Base-by-base conservation (phyloP, 2,797 vertebrate species). In the Silurus lanzhouensis region DNA sequence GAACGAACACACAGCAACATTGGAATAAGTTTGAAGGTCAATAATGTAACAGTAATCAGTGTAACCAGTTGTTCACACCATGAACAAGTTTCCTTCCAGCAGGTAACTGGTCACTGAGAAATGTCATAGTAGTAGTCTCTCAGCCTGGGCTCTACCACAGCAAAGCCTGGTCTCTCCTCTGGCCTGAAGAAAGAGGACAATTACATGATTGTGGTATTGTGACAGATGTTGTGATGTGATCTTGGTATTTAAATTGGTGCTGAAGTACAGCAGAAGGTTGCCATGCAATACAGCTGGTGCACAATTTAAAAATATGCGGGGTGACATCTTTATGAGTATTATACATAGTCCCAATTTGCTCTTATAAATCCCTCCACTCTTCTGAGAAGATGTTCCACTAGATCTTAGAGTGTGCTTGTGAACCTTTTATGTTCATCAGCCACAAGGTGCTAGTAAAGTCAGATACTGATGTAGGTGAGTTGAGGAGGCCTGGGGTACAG, bases 101-200 rank as follows among this genome's bases (percentile, higher is more conserved):
- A 66, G 20, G n/a, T 70, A 44, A 25, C 25, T 67, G 80, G 61
- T 90, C 83, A 90, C 38, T 88, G 87, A 82, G 83, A 85, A 66
- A 87, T 97, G 76, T 98, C 97, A 0, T 99, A 99, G 89, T 99
- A 98, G 92, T 96, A 99, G 61, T 97, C 96, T 63, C 98, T 96
- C 14, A 99, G 92, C 80, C 95, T 94, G 44, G 94, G 93, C 89
- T 99, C 98, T 0, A 99, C 97, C 0, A 95, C 93, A 3, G 46
- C 38, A 87, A 99, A 99, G 77, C 91, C 90, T 0, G 98, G 97
- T 82, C 98, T 94, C n/a, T 96, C 95, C 0, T 97, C 96, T 20
- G 89, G 71, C 0, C 98, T 99, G 93, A 92, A 71, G 90, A 74
- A 89, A 3, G 4, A 88, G 67, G 6, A 76, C 31, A 67, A 74